Evolutionary conservation across 2,797 vertebrate species (phyloP), one percentile per base, ranked within the genome.

Genomic region (Microctenopoma lineatum): DNA sequence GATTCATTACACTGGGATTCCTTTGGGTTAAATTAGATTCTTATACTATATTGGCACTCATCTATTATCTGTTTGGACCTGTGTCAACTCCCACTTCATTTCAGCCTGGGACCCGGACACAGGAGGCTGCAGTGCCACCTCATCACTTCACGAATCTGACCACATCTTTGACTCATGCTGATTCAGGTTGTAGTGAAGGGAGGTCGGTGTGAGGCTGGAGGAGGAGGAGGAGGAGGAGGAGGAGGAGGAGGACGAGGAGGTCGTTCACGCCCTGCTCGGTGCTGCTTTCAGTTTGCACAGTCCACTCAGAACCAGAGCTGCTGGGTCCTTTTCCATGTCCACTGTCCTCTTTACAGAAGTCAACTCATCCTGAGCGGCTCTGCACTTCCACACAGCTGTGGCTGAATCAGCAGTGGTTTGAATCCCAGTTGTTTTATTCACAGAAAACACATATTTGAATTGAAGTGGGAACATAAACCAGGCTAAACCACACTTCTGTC

Each of bases 151-250:
- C 1, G 67, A 13, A 48, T 63, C 45, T 18, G 48, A 58, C 41
- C 53, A 62, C 44, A 21, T 68, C 12, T 73, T 59, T 80, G 69
- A 80, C 29, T 84, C 75, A 55, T 70, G 67, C 67, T 79, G 74
- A 81, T 78, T 75, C 70, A 55, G 58, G 70, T 72, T 18, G n/a
- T 50, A 47, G 44, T 42, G 26, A 42, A 47, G 47, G 34, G 26
- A 42, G 27, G 62, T 70, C 44, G 56, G 47, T 6, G 21, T 70
- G 56, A 59, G 21, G 38, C 50, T 44, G 61, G 21, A 63, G 14
- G 63, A 42, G 36, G 75, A 21, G 21, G 21, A 21, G 21, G 21
- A 21, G 21, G 21, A 21, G 21, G 2, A 63, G 14, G 63, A 42
- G 36, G 75, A n/a, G n/a, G n/a, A 21, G 21, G 21, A 21, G 21